Base-by-base conservation (phyloP, 2,797 vertebrate genomes). In the Ciconia nigra region DNA sequence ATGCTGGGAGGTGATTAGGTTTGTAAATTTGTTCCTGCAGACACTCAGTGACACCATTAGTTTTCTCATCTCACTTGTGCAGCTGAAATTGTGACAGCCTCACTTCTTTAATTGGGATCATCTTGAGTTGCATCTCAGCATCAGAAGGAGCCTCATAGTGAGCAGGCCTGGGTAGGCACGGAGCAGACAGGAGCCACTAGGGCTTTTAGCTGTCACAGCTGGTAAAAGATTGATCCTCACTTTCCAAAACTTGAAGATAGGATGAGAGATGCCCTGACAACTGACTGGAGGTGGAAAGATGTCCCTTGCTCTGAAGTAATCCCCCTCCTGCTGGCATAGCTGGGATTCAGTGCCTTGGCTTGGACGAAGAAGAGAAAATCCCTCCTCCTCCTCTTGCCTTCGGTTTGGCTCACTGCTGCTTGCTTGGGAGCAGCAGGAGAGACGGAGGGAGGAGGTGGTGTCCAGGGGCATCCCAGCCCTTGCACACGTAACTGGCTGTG, bases 11-110 rank as follows among this genome's bases (percentile, higher is more conserved):
- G 70, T 89, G 94, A 96, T 95, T 97, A 96, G 90, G 90, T 88
- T 93, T 97, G 91, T 96, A 94, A 94, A 94, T 96, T 79, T 51
- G 42, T 79, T 94, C 83, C 86, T 55, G 77, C 67, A 96, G 89
- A 77, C 79, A 15, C 87, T 82, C 2, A 1, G 76, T 85, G 92
- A 94, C 93, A 95, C 67, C 57, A 25, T 44, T 80, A 57, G 77
- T 87, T 91, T 93, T 84, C 77, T 93, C 89, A 52, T 90, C 77
- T 94, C 55, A 20, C 57, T 88, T 3, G 28, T 58, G 80, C 77
- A 51, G 66, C 72, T 85, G 89, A 71, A 80, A 46, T 15, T 37
- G 57, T 89, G 93, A 83, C 93, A 94, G 73, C 55, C 67, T 87
- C 7, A 0, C 37, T 85, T 70, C 81, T 73, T 46, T 87, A 96